These are phyloP conservation scores for Melanchra persicariae DNA, from an alignment of 2,888 invertebrate genomes.

Conservation along the genomic window DNA sequence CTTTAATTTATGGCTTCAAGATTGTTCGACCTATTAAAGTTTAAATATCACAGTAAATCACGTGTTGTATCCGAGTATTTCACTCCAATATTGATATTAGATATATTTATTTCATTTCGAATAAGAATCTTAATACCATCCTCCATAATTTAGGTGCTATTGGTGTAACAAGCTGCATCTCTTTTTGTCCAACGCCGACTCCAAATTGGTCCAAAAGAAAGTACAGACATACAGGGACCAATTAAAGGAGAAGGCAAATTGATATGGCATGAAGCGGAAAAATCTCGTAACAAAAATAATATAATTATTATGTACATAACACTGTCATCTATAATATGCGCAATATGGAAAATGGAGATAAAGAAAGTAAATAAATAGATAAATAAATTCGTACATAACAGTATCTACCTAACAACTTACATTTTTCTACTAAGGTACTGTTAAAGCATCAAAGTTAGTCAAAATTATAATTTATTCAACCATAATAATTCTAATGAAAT, in stretches of 20 bases:
- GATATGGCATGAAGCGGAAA: neutral
- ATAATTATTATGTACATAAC: too few species aligned
- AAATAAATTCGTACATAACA: neutral
- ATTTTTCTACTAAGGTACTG: neutral
- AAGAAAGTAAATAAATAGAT: neutral
- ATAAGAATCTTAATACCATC: constrained; percentile 25
- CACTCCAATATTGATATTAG: constrained; percentile 26
- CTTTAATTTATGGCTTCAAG: constrained; percentile 45
- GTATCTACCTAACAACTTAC: neutral
- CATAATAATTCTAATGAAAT: neutral
- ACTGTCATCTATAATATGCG: too few species aligned
- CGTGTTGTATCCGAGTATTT: constrained; percentile 5
- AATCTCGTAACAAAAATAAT: neutral
- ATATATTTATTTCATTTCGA: constrained; percentile 2
- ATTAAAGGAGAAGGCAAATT: constrained; percentile 15
- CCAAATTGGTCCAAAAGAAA: constrained; percentile 29
- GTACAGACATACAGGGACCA: constrained; percentile 19
- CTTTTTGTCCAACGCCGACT: constrained; percentile 36
- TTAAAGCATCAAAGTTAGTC: neutral
- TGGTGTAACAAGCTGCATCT: constrained; percentile 1
- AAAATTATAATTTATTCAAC: neutral
- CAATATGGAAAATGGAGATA: fast-evolving
- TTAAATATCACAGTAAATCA: constrained; percentile 35
- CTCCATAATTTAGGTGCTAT: constrained; percentile 17
- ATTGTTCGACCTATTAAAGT: constrained; percentile 26